These are phyloP conservation scores for Eidolon helvum DNA, from an alignment of 2,113 vertebrate species.

Conservation along the genomic window DNA sequence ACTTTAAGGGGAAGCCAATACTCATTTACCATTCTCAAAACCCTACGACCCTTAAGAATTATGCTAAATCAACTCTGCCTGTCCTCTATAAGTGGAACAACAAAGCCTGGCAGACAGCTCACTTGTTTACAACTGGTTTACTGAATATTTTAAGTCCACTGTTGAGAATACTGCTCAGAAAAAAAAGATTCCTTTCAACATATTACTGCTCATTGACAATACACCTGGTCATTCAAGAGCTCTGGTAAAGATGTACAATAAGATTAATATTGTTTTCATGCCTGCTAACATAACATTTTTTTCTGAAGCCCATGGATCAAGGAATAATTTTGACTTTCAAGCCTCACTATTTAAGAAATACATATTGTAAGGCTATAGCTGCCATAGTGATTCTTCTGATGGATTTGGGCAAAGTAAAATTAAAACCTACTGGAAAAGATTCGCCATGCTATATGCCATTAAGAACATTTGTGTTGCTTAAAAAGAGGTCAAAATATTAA, in stretches of 20 bases:
- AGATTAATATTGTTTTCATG: not conserved
- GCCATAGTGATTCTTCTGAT: not conserved
- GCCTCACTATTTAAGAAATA: not conserved
- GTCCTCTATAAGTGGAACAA: not conserved
- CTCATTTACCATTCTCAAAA: not conserved
- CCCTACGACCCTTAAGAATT: not conserved
- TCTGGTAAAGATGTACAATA: not conserved
- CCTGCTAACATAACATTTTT: not conserved
- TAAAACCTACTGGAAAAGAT: not conserved
- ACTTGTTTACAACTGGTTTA: not conserved
- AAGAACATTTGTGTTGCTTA: not conserved
- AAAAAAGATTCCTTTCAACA: not conserved
- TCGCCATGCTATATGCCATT: not conserved
- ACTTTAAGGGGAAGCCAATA: not conserved
- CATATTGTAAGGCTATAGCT: not conserved
- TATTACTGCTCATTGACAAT: not conserved
- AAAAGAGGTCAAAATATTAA: not conserved
- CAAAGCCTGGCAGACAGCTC: not conserved
- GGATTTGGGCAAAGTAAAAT: not conserved
- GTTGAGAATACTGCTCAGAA: not conserved
- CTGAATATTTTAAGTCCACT: not conserved
- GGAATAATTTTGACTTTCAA: not conserved
- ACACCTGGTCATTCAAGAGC: not conserved
- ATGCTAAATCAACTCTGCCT: not conserved
- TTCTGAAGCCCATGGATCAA: not conserved